These are phyloP conservation scores for Epirrita christyi DNA, from an alignment of 2,888 invertebrate species.

Conservation along the genomic window DNA sequence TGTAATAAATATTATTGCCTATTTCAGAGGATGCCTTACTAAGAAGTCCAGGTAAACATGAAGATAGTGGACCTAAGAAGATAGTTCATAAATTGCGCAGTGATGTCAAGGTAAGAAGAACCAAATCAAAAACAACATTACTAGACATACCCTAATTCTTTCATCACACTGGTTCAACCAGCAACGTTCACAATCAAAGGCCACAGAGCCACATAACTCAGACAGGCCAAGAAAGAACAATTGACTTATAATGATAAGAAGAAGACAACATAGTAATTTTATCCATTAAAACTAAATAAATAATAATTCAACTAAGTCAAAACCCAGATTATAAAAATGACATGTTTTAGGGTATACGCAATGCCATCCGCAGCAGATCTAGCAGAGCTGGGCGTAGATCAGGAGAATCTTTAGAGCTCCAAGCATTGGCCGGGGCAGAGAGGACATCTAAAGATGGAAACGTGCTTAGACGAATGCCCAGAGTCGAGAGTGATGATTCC, in stretches of 20 bases:
- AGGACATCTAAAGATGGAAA: conserved; percentile 74
- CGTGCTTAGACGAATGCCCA: conserved; percentile 88
- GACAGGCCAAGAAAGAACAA: too few relatives aligned
- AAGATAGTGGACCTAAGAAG: conserved; percentile 88
- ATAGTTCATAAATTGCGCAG: conserved; percentile 93
- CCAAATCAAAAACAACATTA: neutral
- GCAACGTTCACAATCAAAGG: too few relatives aligned
- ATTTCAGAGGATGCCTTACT: conserved; percentile 60
- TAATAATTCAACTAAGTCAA: neutral
- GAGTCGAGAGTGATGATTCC: conserved; percentile 89
- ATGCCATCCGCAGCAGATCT: conserved; percentile 84
- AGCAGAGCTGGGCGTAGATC: conserved; percentile 79
- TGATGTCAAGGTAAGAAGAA: conserved; percentile 89
- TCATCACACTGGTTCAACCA: too few relatives aligned
- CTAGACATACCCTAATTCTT: too few relatives aligned
- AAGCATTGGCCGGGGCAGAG: conserved; percentile 70
- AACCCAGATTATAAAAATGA: neutral
- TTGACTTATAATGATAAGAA: too few relatives aligned
- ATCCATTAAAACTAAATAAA: neutral
- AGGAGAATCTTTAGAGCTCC: conserved; percentile 87
- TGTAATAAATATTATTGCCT: neutral
- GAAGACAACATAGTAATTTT: too few relatives aligned
- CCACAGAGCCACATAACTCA: too few relatives aligned
- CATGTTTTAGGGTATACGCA: conserved; percentile 81
- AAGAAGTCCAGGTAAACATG: conserved; percentile 70